Evolutionary conservation across 2,113 vertebrate genomes (phyloP).

Genomic region (Vulpes lagopus): DNA sequence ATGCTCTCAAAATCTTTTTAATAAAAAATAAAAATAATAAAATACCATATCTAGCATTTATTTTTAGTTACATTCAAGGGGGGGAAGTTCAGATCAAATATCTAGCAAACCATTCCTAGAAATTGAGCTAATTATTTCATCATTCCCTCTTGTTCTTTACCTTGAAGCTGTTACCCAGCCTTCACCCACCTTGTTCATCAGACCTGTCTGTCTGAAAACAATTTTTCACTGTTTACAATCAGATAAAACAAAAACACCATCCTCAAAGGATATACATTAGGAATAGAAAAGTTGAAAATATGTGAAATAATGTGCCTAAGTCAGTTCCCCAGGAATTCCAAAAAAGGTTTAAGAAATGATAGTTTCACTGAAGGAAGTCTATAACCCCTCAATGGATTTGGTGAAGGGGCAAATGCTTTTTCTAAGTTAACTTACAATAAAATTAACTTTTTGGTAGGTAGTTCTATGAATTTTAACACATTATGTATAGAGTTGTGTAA

Average conservation of each 20-base stretch:
- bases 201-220: background rate
- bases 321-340: background rate
- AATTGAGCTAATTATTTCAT: background rate
- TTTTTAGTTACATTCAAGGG: background rate
- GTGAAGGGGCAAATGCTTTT: background rate
- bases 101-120: background rate
- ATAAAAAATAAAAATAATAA: too few species aligned
- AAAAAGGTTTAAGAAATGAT: background rate
- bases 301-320: background rate
- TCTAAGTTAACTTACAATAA: background rate
- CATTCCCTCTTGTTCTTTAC: background rate
- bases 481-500: background rate
- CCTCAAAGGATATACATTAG: background rate
- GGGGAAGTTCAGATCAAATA: background rate
- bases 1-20: background rate
- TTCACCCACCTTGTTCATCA: background rate
- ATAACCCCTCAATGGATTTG: background rate
- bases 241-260: background rate
- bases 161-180: background rate
- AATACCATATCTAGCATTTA: background rate
- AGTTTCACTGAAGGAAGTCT: background rate
- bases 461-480: background rate
- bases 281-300: background rate
- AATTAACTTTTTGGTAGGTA: background rate
- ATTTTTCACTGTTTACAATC: background rate